These are phyloP conservation scores for Otolemur garnettii DNA, from an alignment of 2,113 vertebrate species.

Conservation along the genomic window DNA sequence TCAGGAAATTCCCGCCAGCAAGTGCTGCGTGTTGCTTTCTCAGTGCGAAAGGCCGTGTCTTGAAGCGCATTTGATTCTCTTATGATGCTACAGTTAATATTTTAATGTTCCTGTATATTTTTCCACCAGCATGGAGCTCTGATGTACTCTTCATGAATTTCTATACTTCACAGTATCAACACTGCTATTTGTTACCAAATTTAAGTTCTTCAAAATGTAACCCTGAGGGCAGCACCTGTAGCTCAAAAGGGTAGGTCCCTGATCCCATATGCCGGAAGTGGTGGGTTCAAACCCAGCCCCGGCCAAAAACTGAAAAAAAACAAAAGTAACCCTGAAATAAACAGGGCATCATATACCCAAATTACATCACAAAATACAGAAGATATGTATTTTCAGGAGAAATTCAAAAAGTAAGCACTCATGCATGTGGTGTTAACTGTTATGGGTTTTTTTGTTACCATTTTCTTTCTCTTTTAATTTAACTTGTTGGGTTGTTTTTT, in stretches of 20 bases:
- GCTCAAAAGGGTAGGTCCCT: too few relatives aligned
- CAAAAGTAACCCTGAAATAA: background rate
- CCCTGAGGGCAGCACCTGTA: background rate
- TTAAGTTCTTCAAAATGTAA: background rate
- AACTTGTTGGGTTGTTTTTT: too few relatives aligned
- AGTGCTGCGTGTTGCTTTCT: background rate
- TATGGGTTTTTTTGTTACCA: too few relatives aligned
- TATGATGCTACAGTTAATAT: background rate
- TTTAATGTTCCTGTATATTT: background rate
- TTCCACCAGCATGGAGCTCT: background rate
- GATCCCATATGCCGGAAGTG: too few relatives aligned
- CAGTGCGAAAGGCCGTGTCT: background rate
- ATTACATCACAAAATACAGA: background rate
- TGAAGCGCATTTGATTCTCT: background rate
- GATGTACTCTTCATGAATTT: background rate
- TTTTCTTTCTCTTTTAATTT: too few relatives aligned
- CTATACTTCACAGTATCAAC: background rate
- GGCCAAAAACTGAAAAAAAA: too few relatives aligned
- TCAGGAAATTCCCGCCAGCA: background rate
- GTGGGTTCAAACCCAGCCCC: too few relatives aligned
- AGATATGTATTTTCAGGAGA: background rate
- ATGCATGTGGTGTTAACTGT: too few relatives aligned
- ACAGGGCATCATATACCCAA: background rate
- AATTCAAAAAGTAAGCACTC: background rate
- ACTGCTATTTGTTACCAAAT: background rate